A percentile compares a stretch with the other conserved stretches of the same genome.
Evolutionary conservation across 2,113 vertebrate species (phyloP).

Genomic region (Promerops cafer): DNA sequence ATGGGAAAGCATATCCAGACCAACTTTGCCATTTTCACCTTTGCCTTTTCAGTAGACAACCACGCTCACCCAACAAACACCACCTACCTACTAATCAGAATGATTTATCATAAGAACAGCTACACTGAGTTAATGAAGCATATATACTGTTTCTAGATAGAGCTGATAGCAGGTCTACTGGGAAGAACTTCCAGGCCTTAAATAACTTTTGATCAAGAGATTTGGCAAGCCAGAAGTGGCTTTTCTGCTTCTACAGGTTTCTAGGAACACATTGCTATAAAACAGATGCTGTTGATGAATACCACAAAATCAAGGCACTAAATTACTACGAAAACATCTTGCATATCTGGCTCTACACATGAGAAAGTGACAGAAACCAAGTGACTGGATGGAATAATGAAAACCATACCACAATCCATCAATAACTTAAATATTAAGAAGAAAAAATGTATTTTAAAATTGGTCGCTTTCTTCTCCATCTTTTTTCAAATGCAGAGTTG

Average conservation of each 20-base stretch:
- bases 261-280: not conserved
- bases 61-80: not conserved
- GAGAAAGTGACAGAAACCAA: not conserved
- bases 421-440: not conserved
- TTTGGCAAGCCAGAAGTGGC: not conserved
- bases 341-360: not conserved
- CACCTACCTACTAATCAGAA: not conserved
- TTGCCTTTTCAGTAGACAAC: not conserved
- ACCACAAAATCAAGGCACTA: not conserved
- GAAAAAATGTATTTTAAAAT: not conserved
- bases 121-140: not conserved
- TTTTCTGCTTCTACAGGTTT: not conserved
- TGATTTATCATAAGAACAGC: not conserved
- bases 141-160: not conserved
- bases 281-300: not conserved
- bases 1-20: not conserved
- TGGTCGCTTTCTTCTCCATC: not conserved
- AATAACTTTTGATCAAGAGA: not conserved
- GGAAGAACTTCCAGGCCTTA: not conserved
- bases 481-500: not conserved
- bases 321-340: not conserved
- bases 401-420: not conserved
- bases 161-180: not conserved
- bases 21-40: not conserved
- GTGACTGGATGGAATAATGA: not conserved